A percentile compares a stretch with the other conserved stretches of the same genome.
These are phyloP conservation scores for Lithosia quadra DNA, from an alignment of 2,888 invertebrate species.

Conservation along the genomic window DNA sequence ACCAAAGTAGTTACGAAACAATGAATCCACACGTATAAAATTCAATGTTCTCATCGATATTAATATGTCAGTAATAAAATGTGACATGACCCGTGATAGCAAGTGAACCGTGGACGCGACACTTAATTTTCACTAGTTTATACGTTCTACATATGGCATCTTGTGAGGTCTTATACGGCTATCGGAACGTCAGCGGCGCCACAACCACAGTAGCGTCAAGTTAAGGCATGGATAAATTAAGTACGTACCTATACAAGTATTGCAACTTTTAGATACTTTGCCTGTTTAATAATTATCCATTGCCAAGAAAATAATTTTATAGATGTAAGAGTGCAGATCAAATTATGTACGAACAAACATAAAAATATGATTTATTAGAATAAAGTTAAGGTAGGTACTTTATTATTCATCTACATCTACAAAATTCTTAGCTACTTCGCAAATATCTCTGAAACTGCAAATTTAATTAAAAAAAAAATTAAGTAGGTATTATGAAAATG, in stretches of 20 bases:
- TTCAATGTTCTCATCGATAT: conserved; percentile 81
- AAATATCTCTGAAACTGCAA: not conserved
- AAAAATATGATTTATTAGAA: no score
- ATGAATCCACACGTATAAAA: conserved; percentile 70
- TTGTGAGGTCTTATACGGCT: conserved; percentile 76
- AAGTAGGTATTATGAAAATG: no score
- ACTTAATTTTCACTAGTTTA: conserved; percentile 85
- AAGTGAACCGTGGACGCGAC: conserved; percentile 76
- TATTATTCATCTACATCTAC: no score
- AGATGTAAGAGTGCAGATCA: no score
- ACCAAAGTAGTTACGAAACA: conserved; percentile 68
- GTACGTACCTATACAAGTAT: not conserved
- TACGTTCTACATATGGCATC: conserved; percentile 77
- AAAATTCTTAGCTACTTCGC: no score
- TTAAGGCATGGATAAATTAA: conserved; percentile 53
- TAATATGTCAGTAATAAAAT: conserved; percentile 84
- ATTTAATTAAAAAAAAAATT: no score
- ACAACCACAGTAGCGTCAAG: conserved; percentile 58
- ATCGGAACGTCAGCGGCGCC: conserved; percentile 71
- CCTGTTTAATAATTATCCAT: not conserved
- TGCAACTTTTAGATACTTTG: conserved; percentile 4
- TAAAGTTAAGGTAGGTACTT: no score
- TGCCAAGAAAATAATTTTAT: not conserved
- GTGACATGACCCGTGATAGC: conserved; percentile 81
- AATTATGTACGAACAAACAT: no score